Conservation (phyloP, 2,797 vertebrate genomes). For the Tragelaphus oryx region DNA sequence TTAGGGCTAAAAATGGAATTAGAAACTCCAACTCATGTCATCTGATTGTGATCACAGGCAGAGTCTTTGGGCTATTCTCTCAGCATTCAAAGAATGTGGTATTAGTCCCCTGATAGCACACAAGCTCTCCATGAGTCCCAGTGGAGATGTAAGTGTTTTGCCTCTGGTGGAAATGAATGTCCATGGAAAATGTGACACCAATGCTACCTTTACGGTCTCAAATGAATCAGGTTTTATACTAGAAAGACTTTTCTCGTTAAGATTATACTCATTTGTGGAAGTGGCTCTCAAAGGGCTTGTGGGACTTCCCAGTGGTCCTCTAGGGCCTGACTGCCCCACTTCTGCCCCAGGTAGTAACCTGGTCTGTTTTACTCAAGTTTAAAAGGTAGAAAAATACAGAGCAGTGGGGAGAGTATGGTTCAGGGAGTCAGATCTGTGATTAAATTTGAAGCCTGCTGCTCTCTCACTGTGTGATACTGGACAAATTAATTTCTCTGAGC, state of each 20-base stretch:
- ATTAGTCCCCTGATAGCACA: neutral
- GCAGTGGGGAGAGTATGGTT: neutral
- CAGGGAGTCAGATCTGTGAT: neutral
- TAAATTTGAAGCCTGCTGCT: neutral
- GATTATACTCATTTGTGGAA: neutral
- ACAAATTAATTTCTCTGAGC: neutral
- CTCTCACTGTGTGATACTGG: neutral
- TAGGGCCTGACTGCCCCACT: neutral
- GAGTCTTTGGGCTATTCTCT: neutral
- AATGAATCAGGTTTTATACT: neutral
- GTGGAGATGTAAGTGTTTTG: neutral
- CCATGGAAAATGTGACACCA: constrained; percentile 28
- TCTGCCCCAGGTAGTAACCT: neutral
- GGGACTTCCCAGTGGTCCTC: neutral
- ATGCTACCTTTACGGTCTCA: neutral
- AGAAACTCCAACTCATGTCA: neutral
- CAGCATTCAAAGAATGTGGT: constrained; percentile 2
- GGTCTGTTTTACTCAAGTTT: neutral
- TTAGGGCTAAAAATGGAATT: constrained; percentile 19
- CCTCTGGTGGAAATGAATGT: constrained; percentile 36
- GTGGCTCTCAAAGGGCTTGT: neutral
- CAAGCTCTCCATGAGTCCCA: neutral
- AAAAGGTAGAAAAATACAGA: neutral
- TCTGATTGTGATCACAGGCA: constrained; percentile 46
- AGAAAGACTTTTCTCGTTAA: neutral